Base-by-base conservation (phyloP, 2,888 invertebrate genomes). In the Hydroisotoma schaefferi region DNA sequence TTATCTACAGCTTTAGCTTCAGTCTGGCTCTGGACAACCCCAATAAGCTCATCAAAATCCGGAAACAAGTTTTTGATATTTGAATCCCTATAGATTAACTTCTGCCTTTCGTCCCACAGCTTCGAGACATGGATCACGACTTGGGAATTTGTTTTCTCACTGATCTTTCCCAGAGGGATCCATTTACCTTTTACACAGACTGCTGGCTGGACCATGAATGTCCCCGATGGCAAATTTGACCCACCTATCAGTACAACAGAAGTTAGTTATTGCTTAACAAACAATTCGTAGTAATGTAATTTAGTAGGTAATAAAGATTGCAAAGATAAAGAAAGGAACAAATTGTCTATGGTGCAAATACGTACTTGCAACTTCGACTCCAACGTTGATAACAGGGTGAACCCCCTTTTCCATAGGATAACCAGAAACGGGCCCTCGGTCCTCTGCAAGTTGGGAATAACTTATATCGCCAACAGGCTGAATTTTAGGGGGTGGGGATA, bases 181-280 rank as follows among this genome's bases (percentile, higher is more conserved):
- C 72, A 72, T 27, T 59, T 55, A 15, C 70, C 65, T n/a, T 55
- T 55, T 15, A 58, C 53, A 44, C 69, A 71, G 18, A 68, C 47
- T 20, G 60, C 59, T 22, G 72, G 72, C 53, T 72, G 70, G 15
- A 72, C 67, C 64, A 72, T 62, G 47, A 71, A 72, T 10, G 68
- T 68, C 12, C 70, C 70, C 15, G 38, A 27, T 33, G 72, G 70
- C 38, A 71, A 65, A 18, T 40, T 57, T 20, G 55, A 72, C 55
- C 72, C 72, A 72, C 12, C 65, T 43, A 29, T 69, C 67, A 37
- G 69, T 55, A 2, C 67, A 68, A 8, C 49, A 64, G 22, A 67
- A 37, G 10, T 68, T 63, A 20, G 69, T 69, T 43, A 71, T 69
- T n/a, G 69, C 68, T 48, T 65, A 43, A 37, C 62, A 57, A 68